Evolutionary conservation across 2,113 vertebrate species (phyloP).

Genomic region (Lepisosteus oculatus): DNA sequence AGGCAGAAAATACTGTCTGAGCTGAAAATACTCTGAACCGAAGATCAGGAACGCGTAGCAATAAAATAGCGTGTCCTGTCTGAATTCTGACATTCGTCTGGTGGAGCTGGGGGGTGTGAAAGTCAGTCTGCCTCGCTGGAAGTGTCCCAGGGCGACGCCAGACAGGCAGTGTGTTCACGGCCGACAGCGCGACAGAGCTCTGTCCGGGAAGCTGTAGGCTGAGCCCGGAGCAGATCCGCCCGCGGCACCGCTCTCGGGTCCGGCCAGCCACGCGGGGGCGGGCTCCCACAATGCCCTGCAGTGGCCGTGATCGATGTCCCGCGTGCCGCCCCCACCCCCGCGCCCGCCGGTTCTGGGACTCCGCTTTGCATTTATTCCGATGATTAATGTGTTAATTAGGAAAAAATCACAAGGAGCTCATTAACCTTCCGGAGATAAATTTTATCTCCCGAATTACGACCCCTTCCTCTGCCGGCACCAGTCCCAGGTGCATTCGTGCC

Average conservation of each 20-base stretch:
- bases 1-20: conserved; percentile 13
- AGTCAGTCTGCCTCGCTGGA: neutral
- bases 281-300: conserved; percentile 19
- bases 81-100: neutral
- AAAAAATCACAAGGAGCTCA: conserved; percentile 31
- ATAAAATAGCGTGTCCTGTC: neutral
- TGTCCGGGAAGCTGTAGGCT: neutral
- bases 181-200: too few species aligned
- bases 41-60: neutral
- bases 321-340: neutral
- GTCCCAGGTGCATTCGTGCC: conserved; percentile 29
- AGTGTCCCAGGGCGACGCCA: neutral
- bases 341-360: neutral
- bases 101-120: neutral
- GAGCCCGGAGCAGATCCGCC: neutral
- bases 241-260: conserved; percentile 4
- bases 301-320: conserved; percentile 27
- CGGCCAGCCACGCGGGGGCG: conserved; percentile 21
- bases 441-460: conserved; percentile 20
- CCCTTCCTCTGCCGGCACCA: conserved; percentile 4
- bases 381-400: conserved; percentile 37
- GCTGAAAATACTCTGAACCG: neutral
- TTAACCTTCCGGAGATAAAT: conserved; percentile 35
- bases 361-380: conserved; percentile 33
- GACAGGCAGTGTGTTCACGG: neutral